Evolutionary conservation across 2,113 vertebrate species (phyloP).

Genomic region (Xerus inauris): DNA sequence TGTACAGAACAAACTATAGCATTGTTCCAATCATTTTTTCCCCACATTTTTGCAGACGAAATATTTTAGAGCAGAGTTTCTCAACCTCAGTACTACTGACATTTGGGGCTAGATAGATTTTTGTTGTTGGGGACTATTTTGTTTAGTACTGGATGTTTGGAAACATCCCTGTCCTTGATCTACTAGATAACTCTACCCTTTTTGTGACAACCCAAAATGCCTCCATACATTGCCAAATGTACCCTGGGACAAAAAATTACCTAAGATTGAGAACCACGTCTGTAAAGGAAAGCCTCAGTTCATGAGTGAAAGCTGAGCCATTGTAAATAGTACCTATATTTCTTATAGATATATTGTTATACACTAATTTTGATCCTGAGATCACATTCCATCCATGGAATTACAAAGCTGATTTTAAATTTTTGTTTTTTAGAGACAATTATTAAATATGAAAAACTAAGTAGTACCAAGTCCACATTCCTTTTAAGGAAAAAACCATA

Average conservation of each 20-base stretch:
- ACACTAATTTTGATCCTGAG: not conserved
- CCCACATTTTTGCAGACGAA: not conserved
- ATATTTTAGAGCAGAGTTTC: not conserved
- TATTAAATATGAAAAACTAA: slow-evolving; percentile 32
- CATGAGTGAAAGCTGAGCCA: not conserved
- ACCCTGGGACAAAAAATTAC: not conserved
- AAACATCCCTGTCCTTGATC: not conserved
- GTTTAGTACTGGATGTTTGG: not conserved
- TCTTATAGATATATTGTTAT: not conserved
- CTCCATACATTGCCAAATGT: not conserved
- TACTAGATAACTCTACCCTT: not conserved
- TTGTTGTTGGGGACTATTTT: not conserved
- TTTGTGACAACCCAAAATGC: slow-evolving; percentile 12
- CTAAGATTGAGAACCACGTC: not conserved
- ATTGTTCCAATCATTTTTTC: not conserved
- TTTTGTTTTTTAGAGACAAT: not conserved
- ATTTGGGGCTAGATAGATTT: not conserved
- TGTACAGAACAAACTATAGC: not conserved
- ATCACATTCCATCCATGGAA: not conserved
- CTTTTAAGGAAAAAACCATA: not conserved
- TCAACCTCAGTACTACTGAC: not conserved
- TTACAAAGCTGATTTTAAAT: not conserved
- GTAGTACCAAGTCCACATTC: not conserved
- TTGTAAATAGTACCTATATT: not conserved
- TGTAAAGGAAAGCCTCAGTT: not conserved